Evolutionary conservation across 2,888 invertebrate genomes (phyloP).

Genomic region (Thereva nobilitata): DNA sequence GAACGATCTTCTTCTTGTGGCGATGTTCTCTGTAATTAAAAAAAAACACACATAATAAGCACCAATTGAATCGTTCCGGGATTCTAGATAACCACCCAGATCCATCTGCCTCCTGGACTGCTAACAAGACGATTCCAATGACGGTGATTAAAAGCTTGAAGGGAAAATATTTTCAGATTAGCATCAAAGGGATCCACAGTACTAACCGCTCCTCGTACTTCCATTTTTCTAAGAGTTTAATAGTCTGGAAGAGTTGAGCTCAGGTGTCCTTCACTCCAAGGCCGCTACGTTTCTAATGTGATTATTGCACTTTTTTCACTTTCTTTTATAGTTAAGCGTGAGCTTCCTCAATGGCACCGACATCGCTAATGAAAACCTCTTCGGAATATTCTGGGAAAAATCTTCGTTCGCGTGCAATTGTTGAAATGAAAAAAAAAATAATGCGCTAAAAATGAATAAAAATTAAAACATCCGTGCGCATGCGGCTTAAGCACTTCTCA

Average conservation of each 20-base stretch:
- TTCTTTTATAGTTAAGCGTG: slow-evolving; percentile 25
- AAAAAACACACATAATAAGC: neutral
- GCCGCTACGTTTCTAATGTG: slow-evolving; percentile 18
- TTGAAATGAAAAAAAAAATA: slow-evolving; percentile 19
- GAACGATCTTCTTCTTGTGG: slow-evolving; percentile 55
- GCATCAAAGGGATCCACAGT: neutral
- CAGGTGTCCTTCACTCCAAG: slow-evolving; percentile 18
- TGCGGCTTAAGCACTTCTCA: neutral
- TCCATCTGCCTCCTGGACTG: slow-evolving; percentile 10
- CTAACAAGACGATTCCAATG: slow-evolving; percentile 10
- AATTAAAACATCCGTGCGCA: slow-evolving; percentile 5
- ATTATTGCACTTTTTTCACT: slow-evolving; percentile 20
- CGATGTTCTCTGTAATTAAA: slow-evolving; percentile 43
- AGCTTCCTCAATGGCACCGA: slow-evolving; percentile 32
- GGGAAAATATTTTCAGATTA: neutral
- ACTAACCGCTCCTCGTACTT: slow-evolving; percentile 20
- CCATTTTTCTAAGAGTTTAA: slow-evolving; percentile 13
- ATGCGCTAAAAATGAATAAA: neutral
- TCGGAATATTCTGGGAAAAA: slow-evolving; percentile 24
- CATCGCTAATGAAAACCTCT: slow-evolving; percentile 19
- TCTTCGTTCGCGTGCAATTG: slow-evolving; percentile 24
- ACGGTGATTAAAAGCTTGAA: slow-evolving; percentile 13
- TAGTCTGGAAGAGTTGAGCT: neutral
- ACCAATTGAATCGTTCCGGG: neutral
- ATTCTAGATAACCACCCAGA: neutral